Evolutionary conservation across 2,113 vertebrate genomes (phyloP), one percentile per base, ranked within the genome.

Genomic region (Sarotherodon lohbergeri): DNA sequence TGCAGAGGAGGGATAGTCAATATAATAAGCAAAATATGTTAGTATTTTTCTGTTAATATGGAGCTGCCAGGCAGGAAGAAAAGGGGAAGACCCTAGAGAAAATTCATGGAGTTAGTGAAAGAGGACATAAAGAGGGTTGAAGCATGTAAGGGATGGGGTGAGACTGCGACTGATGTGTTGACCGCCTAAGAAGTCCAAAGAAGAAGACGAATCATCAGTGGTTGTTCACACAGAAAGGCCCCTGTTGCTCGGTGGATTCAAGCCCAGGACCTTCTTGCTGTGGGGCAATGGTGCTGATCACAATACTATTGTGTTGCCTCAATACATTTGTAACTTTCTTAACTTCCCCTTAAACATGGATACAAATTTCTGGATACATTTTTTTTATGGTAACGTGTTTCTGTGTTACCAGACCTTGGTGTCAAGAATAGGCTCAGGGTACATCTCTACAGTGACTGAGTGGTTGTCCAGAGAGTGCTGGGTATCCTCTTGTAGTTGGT

Each of bases 381-480:
- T 76, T 76, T 54, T 29, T 29, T 27, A 57, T 59, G 10, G 36
- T 71, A 0, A 56, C 36, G 9, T 41, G 9, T 66, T 39, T 85
- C 6, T 71, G 11, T 48, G 63, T 48, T 41, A 17, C 82, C 87
- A 80, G 73, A 96, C 96, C 95, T 96, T 94, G 39, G 93, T 94
- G 66, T 96, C 95, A 4, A 92, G 86, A 68, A 90, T 84, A 9
- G 95, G 93, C 41, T 96, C 95, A 3, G 93, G 94, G 55, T 96
- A 92, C 1, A 91, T 96, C 83, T 97, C 96, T 41, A 95, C 93
- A 32, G 94, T 93, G 73, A 95, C 91, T 2, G 94, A 90, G 39
- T 93, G 86, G 80, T 90, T 85, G 17, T 93, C 91, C 17, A 86
- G 48, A 68, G 39, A 9, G 2, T 52, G 32, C 8, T 71, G 90